A percentile compares a stretch with the other conserved stretches of the same genome.
phyloP scores from a whole-genome alignment of 2,888 invertebrate genomes.

The Ophioninae sp. region DNA sequence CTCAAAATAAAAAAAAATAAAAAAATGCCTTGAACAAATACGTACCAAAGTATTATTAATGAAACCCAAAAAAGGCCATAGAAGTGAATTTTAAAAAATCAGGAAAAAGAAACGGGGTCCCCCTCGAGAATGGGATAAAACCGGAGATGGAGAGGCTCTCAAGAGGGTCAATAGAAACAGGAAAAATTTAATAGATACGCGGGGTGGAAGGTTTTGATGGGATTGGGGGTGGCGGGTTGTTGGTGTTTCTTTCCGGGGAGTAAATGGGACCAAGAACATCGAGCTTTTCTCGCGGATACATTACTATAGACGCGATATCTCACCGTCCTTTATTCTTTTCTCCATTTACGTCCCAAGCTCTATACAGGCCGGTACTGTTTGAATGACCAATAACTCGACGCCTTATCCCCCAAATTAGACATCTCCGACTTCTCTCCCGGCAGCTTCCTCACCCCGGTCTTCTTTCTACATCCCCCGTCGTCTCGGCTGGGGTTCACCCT shows the following conservation, averaged over 20 bases:
- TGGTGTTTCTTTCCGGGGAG: not conserved
- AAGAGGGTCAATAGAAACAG: conserved; percentile 14
- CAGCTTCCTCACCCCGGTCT: conserved; percentile 24
- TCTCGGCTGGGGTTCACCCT: not conserved
- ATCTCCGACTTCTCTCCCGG: conserved; percentile 57
- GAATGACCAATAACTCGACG: conserved; percentile 75
- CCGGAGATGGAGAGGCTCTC: too few species aligned
- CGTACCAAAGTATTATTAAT: too few species aligned
- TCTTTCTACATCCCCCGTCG: conserved; percentile 18
- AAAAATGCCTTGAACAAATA: too few species aligned
- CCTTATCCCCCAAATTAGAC: conserved; percentile 75
- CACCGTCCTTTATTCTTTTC: conserved; percentile 63
- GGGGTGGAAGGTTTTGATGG: conserved; percentile 49
- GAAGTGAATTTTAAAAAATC: too few species aligned
- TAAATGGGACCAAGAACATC: conserved; percentile 27
- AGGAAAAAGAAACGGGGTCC: too few species aligned
- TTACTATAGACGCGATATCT: conserved; percentile 53
- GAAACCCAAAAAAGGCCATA: too few species aligned
- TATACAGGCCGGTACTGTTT: conserved; percentile 55
- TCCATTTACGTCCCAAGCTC: conserved; percentile 67
- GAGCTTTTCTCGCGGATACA: conserved; percentile 34
- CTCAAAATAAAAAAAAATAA: too few species aligned
- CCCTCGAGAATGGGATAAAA: too few species aligned
- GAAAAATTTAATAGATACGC: conserved; percentile 54
- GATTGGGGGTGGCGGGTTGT: conserved; percentile 15